Conservation (phyloP, 2,113 vertebrate genomes). For the Clupea harengus region DNA sequence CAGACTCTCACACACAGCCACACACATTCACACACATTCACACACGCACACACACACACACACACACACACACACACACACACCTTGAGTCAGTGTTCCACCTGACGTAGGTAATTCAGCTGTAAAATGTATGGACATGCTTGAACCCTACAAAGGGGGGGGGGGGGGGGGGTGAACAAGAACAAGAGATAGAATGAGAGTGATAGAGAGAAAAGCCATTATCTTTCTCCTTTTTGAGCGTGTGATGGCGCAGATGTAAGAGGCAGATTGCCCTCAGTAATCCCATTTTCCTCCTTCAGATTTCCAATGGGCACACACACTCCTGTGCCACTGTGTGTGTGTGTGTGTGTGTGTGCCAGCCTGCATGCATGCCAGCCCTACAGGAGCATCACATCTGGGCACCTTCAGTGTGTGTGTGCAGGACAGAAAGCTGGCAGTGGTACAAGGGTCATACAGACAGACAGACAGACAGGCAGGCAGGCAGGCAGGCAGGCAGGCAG, state of each 20-base stretch:
- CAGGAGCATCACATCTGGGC: too few relatives aligned
- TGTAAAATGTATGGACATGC: too few relatives aligned
- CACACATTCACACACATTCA: background rate
- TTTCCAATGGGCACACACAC: slow-evolving; percentile 66
- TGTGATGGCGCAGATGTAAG: slow-evolving; percentile 50
- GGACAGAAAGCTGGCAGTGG: too few relatives aligned
- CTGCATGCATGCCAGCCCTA: too few relatives aligned
- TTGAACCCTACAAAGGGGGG: too few relatives aligned
- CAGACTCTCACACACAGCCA: background rate
- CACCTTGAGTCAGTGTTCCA: background rate
- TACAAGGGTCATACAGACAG: too few relatives aligned
- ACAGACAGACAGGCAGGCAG: too few relatives aligned
- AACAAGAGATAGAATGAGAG: background rate
- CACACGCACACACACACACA: background rate
- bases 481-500: too few relatives aligned
- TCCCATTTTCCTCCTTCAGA: slow-evolving; percentile 70
- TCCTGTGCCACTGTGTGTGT: slow-evolving; percentile 38
- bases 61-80: background rate
- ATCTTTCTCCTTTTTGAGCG: slow-evolving; percentile 59
- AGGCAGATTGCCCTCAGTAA: slow-evolving; percentile 67
- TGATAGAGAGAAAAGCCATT: slow-evolving; percentile 59
- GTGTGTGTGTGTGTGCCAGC: slow-evolving; percentile 12
- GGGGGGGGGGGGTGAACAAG: too few relatives aligned
- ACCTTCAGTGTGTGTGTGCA: too few relatives aligned
- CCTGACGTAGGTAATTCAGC: too few relatives aligned